Evolutionary conservation across 2,113 vertebrate genomes (phyloP), one percentile per base, ranked within the genome.

Genomic region (Triplophysa tibetana): DNA sequence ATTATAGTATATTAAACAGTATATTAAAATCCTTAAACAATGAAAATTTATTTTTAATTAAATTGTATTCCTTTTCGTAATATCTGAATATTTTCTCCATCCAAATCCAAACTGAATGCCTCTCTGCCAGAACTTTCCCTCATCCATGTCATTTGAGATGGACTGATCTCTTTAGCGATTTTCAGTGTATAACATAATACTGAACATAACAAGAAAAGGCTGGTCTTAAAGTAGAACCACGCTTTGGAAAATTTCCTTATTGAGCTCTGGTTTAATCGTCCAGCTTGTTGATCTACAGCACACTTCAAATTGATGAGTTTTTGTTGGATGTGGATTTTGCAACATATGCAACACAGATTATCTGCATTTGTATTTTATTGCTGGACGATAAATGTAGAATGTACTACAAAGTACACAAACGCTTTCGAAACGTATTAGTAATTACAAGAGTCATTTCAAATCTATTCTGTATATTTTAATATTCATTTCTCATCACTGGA

Each of bases 61-160:
- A 70, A 33, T 52, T 10, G 66, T 50, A 8, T 16, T 24, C 48
- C 6, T 7, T 21, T 58, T 58, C 16, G n/a, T 21, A 21, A 26
- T 61, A 85, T 75, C 19, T 72, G 14, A 82, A 69, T 54, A 29
- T 65, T 84, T 80, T 78, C 64, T 74, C 21, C 85, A 87, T 87
- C 86, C 33, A 33, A 8, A 82, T 73, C 7, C 41, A 74, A 87
- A 87, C 76, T 43, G 64, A 10, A 69, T 14, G 56, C 63, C 54
- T 38, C 5, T 29, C 79, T 85, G 85, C 83, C 83, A 86, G 75
- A 85, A 87, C 68, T 75, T 56, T 81, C 60, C 79, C 61, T 73
- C 80, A 62, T 81, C 81, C 56, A 45, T 88, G 87, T 86, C 87
- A 90, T 88, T 80, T 48, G 82, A 88, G 79, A 83, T 66, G 23